Base-by-base conservation (phyloP, 2,797 vertebrate genomes). In the Gymnoscopelus microlampas region DNA sequence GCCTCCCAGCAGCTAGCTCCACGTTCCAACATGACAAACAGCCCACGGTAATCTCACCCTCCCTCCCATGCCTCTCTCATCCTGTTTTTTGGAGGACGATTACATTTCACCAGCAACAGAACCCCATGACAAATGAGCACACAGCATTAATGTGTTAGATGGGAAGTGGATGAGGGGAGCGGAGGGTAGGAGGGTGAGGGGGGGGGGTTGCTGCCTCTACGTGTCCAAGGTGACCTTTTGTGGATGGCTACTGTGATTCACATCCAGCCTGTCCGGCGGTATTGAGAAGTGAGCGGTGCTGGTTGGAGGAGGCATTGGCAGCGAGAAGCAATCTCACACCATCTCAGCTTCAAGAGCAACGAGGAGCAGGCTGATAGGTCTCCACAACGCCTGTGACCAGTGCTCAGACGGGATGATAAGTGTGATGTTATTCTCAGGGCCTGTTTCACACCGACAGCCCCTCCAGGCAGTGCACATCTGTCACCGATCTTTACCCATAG, bases 111-210 rank as follows among this genome's bases (percentile, higher is more conserved):
- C 35, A 79, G 81, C 67, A 32, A 70, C 39, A 85, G 71, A 85
- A 79, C 74, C 83, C 65, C 77, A 86, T 87, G 89, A 91, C 83
- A 88, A 89, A 92, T 70, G 77, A 83, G 69, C 78, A 57, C 63
- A 3, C 66, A 19, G 66, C 81, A 80, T 86, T 74, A 66, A 35
- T 39, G 61, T 14, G 57, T 82, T 71, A 14, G 65, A 19, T 53
- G 53, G 60, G 65, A 82, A 48, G 79, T 67, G 63, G 71, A 80
- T 66, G 74, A 70, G 58, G 56, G 58, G 11, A 2, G 29, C 26
- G 58, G 9, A 44, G 13, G 55, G 56, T 48, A 15, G 48, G 68
- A 23, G 56, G 11, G 5, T 39, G 51, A n/a, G 39, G 13, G 19
- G 13, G 32, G 32, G 19, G 49, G 53, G 3, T 35, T 64, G 69